Evolutionary conservation across 2,888 invertebrate genomes (phyloP).

Genomic region (Stenodema calcarata): DNA sequence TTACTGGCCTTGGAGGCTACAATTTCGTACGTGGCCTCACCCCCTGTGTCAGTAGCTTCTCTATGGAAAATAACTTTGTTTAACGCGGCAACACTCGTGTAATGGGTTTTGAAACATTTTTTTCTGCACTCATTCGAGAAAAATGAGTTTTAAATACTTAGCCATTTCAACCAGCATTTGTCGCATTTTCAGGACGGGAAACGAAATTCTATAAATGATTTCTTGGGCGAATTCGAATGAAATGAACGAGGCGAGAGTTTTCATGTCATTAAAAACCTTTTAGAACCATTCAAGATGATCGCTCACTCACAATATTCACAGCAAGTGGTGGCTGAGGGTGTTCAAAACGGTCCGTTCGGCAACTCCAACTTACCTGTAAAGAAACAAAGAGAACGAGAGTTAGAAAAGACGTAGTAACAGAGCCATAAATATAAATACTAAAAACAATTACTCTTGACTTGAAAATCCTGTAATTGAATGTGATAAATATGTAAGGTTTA

Average conservation of each 20-base stretch:
- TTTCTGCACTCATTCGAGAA: not conserved
- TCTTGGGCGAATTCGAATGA: not conserved
- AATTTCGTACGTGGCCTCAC: too few relatives aligned
- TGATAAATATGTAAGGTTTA: too few relatives aligned
- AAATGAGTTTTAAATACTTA: not conserved
- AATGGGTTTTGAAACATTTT: too few relatives aligned
- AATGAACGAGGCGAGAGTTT: not conserved
- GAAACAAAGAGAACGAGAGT: not conserved
- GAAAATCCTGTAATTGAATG: too few relatives aligned
- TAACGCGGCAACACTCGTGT: too few relatives aligned
- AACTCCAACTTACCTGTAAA: not conserved
- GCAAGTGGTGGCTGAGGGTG: not conserved
- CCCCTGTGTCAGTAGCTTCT: too few relatives aligned
- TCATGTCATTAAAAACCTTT: constrained; percentile 19
- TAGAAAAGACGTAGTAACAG: not conserved
- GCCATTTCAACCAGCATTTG: not conserved
- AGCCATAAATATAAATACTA: too few relatives aligned
- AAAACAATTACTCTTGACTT: too few relatives aligned
- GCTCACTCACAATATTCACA: not conserved
- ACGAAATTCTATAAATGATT: not conserved
- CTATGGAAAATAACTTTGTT: too few relatives aligned
- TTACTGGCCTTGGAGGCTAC: too few relatives aligned
- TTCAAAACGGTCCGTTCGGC: not conserved
- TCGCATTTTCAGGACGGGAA: not conserved
- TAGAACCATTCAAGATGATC: constrained; percentile 6